These are phyloP conservation scores for Setophaga petechia DNA, from an alignment of 2,113 vertebrate species.

Conservation along the genomic window DNA sequence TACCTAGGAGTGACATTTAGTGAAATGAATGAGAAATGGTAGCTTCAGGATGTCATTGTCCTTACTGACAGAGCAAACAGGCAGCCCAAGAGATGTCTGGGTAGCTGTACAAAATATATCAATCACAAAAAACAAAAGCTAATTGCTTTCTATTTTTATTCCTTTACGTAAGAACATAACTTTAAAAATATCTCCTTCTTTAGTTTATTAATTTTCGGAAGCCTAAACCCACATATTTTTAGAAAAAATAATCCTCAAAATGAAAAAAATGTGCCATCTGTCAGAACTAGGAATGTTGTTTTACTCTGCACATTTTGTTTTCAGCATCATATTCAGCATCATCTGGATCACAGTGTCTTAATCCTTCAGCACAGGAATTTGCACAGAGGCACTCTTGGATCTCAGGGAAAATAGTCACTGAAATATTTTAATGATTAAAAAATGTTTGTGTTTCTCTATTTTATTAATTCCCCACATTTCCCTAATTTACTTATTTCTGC, in stretches of 20 bases:
- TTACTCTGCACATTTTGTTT: conserved; percentile 29
- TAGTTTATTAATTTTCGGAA: neutral
- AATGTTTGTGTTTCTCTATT: neutral
- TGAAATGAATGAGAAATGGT: conserved; percentile 18
- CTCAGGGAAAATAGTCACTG: neutral
- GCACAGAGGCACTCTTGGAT: neutral
- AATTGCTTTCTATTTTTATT: neutral
- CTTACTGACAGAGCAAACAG: neutral
- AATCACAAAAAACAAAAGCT: conserved; percentile 14
- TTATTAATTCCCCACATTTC: neutral
- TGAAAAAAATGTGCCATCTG: conserved; percentile 1
- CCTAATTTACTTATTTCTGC: neutral
- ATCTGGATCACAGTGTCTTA: conserved; percentile 25
- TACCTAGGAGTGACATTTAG: conserved; percentile 35
- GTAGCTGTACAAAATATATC: neutral
- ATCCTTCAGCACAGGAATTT: neutral
- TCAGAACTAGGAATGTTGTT: conserved; percentile 1
- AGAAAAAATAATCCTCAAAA: neutral
- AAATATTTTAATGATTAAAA: neutral
- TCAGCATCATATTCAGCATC: neutral
- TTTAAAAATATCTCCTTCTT: neutral
- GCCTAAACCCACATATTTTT: neutral
- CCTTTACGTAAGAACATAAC: neutral
- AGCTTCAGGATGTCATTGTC: conserved; percentile 1
- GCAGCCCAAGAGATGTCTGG: neutral